Conservation (phyloP, 2,888 invertebrate genomes). For the Tipula unca region DNA sequence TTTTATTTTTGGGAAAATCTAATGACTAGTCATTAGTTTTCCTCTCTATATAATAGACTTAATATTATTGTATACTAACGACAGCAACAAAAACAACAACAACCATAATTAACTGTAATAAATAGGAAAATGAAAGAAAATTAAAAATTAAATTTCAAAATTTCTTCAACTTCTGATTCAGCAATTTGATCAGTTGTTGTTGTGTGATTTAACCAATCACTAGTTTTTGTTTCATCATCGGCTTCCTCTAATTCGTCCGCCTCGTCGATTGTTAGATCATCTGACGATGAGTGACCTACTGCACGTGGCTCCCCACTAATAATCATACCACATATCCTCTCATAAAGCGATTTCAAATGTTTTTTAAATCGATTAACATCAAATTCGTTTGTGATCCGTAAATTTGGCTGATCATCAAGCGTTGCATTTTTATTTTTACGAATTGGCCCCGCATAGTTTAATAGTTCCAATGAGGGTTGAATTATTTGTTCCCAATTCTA, state of each 20-base stretch:
- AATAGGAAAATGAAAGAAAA: not conserved
- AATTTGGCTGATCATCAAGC: constrained; percentile 23
- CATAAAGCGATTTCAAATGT: constrained; percentile 36
- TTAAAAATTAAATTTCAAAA: not conserved
- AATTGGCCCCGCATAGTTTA: constrained; percentile 38
- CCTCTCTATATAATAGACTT: not conserved
- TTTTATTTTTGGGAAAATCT: not conserved
- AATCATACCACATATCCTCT: constrained; percentile 34
- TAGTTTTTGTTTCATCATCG: constrained; percentile 14
- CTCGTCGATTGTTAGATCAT: not conserved
- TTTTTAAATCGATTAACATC: constrained; percentile 37
- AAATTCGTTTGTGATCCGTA: constrained; percentile 29
- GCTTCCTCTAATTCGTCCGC: not conserved
- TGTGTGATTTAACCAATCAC: not conserved
- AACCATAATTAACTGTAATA: not conserved
- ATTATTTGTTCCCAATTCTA: constrained; percentile 41
- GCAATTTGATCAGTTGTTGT: not conserved
- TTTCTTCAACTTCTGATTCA: not conserved
- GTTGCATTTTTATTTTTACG: constrained; percentile 31
- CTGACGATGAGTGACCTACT: not conserved
- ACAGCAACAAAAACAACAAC: not conserved
- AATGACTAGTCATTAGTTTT: constrained; percentile 4
- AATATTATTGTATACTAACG: not conserved
- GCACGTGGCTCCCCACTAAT: not conserved
- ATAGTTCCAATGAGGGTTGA: constrained; percentile 39